These are phyloP conservation scores for Hirundichthys speculiger DNA, from an alignment of 2,113 vertebrate species.

Conservation along the genomic window DNA sequence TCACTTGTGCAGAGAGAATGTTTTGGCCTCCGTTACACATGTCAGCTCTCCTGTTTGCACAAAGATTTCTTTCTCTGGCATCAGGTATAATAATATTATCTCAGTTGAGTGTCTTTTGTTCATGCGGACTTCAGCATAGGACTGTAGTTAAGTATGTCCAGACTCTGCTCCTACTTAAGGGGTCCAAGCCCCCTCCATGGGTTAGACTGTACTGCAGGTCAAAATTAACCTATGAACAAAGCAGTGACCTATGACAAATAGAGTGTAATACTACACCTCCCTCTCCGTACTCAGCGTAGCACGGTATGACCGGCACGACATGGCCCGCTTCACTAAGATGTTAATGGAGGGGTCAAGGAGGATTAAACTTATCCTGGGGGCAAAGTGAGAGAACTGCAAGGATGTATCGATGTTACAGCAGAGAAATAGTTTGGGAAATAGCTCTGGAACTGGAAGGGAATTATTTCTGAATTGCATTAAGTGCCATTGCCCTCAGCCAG, in stretches of 20 bases:
- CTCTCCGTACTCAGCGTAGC: conserved; percentile 4
- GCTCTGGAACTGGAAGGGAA: conserved; percentile 30
- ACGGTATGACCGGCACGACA: not conserved
- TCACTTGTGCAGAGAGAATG: conserved; percentile 4
- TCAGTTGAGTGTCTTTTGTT: conserved; percentile 39
- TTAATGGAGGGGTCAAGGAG: conserved; percentile 36
- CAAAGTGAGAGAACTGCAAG: conserved; percentile 28
- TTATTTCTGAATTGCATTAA: conserved; percentile 47
- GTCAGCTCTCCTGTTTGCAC: conserved; percentile 1
- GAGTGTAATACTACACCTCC: conserved; percentile 65
- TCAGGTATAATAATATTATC: conserved; percentile 65
- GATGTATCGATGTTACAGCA: conserved; percentile 30
- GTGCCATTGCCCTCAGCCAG: conserved; percentile 31
- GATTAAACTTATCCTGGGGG: conserved; percentile 43
- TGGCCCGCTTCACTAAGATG: conserved; percentile 28
- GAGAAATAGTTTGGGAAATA: conserved; percentile 30
- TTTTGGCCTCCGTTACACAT: no score
- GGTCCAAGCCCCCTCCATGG: conserved; percentile 19
- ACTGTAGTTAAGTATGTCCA: conserved; percentile 70
- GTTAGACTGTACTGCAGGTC: conserved; percentile 66
- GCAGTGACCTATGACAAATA: conserved; percentile 78
- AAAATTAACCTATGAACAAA: conserved; percentile 73
- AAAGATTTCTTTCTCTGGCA: conserved; percentile 38
- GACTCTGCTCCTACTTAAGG: conserved; percentile 42
- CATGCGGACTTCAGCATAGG: conserved; percentile 53